A percentile compares a stretch with the other conserved stretches of the same genome.
These are phyloP conservation scores for Synchiropus splendidus DNA, from an alignment of 2,113 vertebrate genomes.

Conservation along the genomic window DNA sequence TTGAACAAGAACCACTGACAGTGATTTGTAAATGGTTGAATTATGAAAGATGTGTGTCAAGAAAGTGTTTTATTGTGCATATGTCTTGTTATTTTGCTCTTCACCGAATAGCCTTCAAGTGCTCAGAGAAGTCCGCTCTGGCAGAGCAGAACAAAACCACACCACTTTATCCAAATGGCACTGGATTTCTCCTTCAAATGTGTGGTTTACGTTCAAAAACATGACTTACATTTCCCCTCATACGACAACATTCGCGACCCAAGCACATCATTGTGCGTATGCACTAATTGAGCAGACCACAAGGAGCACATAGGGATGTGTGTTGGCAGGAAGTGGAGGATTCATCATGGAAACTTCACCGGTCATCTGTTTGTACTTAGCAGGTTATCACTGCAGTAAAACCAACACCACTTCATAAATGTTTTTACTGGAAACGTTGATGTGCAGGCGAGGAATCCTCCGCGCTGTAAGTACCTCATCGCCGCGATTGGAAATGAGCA, in stretches of 20 bases:
- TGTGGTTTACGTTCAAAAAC: conserved; percentile 15
- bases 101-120: conserved; percentile 13
- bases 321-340: conserved; percentile 7
- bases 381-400: conserved; percentile 21
- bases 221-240: conserved; percentile 8
- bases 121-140: conserved; percentile 2
- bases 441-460: conserved; percentile 10
- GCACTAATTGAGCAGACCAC: conserved; percentile 29
- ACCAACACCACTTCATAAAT: conserved; percentile 7
- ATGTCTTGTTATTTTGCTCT: conserved; percentile 11
- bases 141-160: conserved; percentile 2
- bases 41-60: conserved; percentile 10
- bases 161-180: conserved; percentile 22
- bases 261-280: conserved; percentile 20
- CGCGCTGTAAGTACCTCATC: conserved; percentile 6
- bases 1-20: conserved; percentile 67
- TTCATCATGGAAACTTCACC: conserved; percentile 4
- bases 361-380: conserved; percentile 39
- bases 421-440: conserved; percentile 19
- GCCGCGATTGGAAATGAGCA: not conserved
- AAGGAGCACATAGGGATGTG: conserved; percentile 14
- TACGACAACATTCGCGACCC: conserved; percentile 5
- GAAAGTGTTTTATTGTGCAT: conserved; percentile 11
- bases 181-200: conserved; percentile 24
- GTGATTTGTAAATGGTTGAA: conserved; percentile 35